Conservation (phyloP, 2,888 invertebrate species). For the Dichetophora obliterata region DNA sequence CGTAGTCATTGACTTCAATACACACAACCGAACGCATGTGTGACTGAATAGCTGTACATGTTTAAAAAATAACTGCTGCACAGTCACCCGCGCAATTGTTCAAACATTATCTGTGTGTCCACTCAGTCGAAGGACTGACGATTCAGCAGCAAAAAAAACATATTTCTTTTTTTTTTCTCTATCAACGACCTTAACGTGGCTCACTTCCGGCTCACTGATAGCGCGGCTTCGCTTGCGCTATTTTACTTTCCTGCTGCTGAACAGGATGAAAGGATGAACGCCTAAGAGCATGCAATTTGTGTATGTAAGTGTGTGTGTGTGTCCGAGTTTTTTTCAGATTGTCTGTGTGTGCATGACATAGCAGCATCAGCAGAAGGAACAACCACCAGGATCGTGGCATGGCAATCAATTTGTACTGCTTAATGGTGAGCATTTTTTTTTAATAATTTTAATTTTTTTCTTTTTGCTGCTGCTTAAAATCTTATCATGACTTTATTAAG, state of each 20-base stretch:
- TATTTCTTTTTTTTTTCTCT: conserved; percentile 37
- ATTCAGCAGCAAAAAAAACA: conserved; percentile 40
- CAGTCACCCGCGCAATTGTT: neutral
- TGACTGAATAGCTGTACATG: neutral
- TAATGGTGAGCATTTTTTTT: too few relatives aligned
- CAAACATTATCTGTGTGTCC: neutral
- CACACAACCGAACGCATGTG: too few relatives aligned
- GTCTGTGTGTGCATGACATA: conserved; percentile 9
- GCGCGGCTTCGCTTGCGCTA: neutral
- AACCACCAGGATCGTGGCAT: too few relatives aligned
- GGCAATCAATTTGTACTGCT: too few relatives aligned
- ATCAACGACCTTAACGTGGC: neutral
- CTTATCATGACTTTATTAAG: too few relatives aligned
- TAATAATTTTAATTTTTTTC: too few relatives aligned
- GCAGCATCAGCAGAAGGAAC: too few relatives aligned
- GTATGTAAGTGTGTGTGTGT: conserved; percentile 28
- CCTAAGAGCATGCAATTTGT: neutral
- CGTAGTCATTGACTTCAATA: too few relatives aligned
- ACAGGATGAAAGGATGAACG: neutral
- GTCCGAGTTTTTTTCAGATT: neutral
- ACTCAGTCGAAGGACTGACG: neutral
- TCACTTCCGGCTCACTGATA: neutral
- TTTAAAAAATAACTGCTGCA: neutral
- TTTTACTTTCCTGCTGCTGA: neutral
- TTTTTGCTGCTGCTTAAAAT: too few relatives aligned